These are phyloP conservation scores for Lissocephala sabroskyi DNA, from an alignment of 2,888 invertebrate species.

Conservation along the genomic window DNA sequence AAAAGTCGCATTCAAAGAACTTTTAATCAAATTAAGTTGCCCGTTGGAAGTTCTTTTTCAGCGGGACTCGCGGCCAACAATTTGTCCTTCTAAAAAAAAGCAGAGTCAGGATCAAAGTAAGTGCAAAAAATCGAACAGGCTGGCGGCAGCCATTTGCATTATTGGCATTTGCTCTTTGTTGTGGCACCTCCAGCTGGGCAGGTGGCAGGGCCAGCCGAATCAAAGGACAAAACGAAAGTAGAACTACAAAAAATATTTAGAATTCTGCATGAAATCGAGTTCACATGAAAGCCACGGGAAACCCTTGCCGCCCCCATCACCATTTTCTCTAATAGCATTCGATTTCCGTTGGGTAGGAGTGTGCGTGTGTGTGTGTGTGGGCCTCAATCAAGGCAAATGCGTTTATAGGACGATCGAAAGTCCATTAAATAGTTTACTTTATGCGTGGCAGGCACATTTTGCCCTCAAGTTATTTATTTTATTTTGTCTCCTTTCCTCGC, in stretches of 20 bases:
- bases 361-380: background rate
- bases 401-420: slow-evolving; percentile 45
- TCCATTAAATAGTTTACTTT: slow-evolving; percentile 65
- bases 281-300: no score
- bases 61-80: no score
- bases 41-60: no score
- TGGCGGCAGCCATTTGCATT: slow-evolving; percentile 61
- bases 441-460: slow-evolving; percentile 59
- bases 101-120: no score
- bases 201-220: slow-evolving; percentile 17
- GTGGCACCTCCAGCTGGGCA: slow-evolving; percentile 14
- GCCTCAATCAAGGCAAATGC: slow-evolving; percentile 29
- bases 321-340: slow-evolving; percentile 47
- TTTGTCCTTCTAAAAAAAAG: no score
- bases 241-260: slow-evolving; percentile 10
- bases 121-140: no score
- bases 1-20: no score
- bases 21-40: no score
- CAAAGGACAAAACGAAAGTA: slow-evolving; percentile 26
- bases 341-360: slow-evolving; percentile 40
- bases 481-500: slow-evolving; percentile 28
- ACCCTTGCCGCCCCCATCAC: background rate
- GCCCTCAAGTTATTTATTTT: slow-evolving; percentile 57
- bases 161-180: slow-evolving; percentile 27
- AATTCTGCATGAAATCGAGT: slow-evolving; percentile 26